phyloP scores from a whole-genome alignment of 2,888 invertebrate species.

The Geophilus truncorum region DNA sequence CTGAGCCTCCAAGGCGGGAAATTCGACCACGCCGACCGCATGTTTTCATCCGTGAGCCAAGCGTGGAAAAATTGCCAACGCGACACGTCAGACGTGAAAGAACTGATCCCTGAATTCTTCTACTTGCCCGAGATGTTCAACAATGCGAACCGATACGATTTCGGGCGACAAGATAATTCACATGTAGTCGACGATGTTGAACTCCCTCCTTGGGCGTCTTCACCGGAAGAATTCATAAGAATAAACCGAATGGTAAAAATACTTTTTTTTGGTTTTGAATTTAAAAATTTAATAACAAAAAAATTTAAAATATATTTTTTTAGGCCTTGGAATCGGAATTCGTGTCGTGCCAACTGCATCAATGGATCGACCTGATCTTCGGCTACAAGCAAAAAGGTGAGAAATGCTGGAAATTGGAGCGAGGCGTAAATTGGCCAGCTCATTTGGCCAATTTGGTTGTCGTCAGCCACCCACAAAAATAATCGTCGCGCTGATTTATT shows the following conservation, averaged over 20 bases:
- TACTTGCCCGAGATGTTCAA: slow-evolving; percentile 98
- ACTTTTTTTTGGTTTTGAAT: not conserved
- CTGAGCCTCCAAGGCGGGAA: slow-evolving; percentile 96
- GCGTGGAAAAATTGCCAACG: slow-evolving; percentile 99
- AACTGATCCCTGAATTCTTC: slow-evolving; percentile 97
- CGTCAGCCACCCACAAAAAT: slow-evolving; percentile 20
- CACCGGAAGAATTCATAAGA: slow-evolving; percentile 95
- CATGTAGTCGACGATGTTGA: slow-evolving; percentile 73
- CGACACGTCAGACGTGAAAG: slow-evolving; percentile 99
- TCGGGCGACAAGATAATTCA: slow-evolving; percentile 84
- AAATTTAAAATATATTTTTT: slow-evolving; percentile 30
- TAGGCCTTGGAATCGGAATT: slow-evolving; percentile 96
- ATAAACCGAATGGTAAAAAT: slow-evolving; percentile 87
- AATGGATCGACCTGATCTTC: slow-evolving; percentile 99
- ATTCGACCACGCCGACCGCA: slow-evolving; percentile 95
- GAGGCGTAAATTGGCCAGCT: not conserved
- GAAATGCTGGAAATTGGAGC: not conserved
- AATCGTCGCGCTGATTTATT: not conserved
- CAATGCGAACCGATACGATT: slow-evolving; percentile 75
- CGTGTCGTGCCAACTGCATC: slow-evolving; percentile 98
- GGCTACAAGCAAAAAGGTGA: slow-evolving; percentile 96
- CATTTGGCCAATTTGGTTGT: slow-evolving; percentile 15
- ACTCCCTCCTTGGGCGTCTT: slow-evolving; percentile 93
- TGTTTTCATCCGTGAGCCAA: slow-evolving; percentile 89
- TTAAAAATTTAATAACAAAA: not conserved